Conservation (phyloP, 2,888 invertebrate species). For the Octodonta nipae region DNA sequence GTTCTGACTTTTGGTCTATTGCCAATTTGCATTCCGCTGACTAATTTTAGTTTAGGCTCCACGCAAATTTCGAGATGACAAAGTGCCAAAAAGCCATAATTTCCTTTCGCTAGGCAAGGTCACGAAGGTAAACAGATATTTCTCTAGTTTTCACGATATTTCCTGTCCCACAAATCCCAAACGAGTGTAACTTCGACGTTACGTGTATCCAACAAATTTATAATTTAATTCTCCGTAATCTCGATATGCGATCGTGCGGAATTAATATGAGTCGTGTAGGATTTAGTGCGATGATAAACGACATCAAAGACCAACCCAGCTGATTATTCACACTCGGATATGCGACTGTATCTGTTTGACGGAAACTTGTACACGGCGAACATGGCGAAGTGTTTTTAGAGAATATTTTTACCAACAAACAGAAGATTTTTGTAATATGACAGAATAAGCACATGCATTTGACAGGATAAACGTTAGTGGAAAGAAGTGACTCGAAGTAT, state of each 20-base stretch:
- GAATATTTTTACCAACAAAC: too few species aligned
- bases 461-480: too few species aligned
- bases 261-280: not conserved
- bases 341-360: too few species aligned
- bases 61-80: too few species aligned
- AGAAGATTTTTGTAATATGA: too few species aligned
- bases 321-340: conserved; percentile 2
- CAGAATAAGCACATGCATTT: too few species aligned
- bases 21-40: too few species aligned
- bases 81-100: not conserved
- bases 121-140: not conserved
- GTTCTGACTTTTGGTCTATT: too few species aligned
- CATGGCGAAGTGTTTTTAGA: too few species aligned
- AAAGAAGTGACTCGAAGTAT: too few species aligned
- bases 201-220: conserved; percentile 2
- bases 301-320: not conserved
- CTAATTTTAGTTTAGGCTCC: too few species aligned
- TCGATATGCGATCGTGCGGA: conserved; percentile 1
- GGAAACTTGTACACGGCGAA: too few species aligned
- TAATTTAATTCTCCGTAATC: conserved; percentile 2
- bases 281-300: conserved; percentile 2
- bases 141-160: not conserved
- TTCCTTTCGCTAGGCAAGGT: conserved; percentile 2
- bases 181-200: not conserved
- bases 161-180: conserved; percentile 2